Evolutionary conservation across 2,113 vertebrate genomes (phyloP).

Genomic region (Platanista minor): DNA sequence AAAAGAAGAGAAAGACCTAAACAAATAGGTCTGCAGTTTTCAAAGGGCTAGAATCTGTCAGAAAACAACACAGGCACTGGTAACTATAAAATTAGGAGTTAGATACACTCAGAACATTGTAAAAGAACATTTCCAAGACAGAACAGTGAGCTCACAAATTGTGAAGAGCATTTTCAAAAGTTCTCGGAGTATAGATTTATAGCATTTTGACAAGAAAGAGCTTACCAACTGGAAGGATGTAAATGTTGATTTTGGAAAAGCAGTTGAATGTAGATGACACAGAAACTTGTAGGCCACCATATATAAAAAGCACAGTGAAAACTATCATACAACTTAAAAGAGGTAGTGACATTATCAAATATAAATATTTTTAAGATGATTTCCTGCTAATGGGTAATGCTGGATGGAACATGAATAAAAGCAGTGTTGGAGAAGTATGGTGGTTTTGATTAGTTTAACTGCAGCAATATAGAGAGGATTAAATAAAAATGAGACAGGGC

Average conservation of each 20-base stretch:
- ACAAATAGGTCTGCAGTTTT: neutral
- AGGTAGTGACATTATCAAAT: neutral
- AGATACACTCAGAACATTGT: neutral
- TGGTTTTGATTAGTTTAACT: neutral
- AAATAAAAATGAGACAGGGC: neutral
- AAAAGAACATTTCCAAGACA: neutral
- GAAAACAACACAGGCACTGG: neutral
- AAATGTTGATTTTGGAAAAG: neutral
- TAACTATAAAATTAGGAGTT: neutral
- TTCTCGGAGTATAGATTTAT: neutral
- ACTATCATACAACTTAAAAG: neutral
- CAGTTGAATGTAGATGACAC: neutral
- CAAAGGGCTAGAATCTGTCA: neutral
- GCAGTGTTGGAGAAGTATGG: neutral
- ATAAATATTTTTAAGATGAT: neutral
- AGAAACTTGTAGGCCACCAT: neutral
- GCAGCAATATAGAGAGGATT: neutral
- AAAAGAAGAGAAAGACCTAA: neutral
- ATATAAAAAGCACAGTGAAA: neutral
- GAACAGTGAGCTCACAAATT: neutral
- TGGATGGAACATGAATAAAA: neutral
- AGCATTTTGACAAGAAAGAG: neutral
- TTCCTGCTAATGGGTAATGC: neutral
- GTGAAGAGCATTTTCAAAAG: neutral
- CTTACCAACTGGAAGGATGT: neutral